Evolutionary conservation across 2,888 invertebrate species (phyloP).

Genomic region (Conistra vaccinii): DNA sequence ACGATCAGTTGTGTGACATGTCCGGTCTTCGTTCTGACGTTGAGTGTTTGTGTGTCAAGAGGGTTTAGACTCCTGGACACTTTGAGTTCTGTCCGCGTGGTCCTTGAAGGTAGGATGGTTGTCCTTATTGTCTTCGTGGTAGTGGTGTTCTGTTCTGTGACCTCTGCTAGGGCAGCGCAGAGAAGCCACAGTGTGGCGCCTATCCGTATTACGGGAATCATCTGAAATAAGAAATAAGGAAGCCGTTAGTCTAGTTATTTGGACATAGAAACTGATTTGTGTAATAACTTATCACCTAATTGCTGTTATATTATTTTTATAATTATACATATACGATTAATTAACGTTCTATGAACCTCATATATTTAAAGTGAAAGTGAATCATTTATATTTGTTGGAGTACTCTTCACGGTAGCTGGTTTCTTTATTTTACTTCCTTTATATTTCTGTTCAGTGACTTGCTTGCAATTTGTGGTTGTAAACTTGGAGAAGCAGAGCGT

Average conservation of each 20-base stretch:
- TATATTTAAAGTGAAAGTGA: constrained; percentile 66
- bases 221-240: constrained; percentile 80
- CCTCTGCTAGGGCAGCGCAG: constrained; percentile 77
- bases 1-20: constrained; percentile 94
- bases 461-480: constrained; percentile 48
- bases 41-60: constrained; percentile 94
- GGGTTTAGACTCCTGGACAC: constrained; percentile 95
- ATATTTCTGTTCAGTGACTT: constrained; percentile 39
- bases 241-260: constrained; percentile 42
- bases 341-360: constrained; percentile 55
- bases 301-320: constrained; percentile 47
- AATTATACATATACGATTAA: constrained; percentile 58
- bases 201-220: constrained; percentile 87
- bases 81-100: constrained; percentile 94
- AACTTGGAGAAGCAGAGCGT: constrained; percentile 40
- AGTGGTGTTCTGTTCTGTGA: constrained; percentile 83
- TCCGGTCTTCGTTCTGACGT: constrained; percentile 94
- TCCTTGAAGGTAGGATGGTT: constrained; percentile 89
- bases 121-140: constrained; percentile 85
- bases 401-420: constrained; percentile 57
- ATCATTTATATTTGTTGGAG: constrained; percentile 64
- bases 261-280: constrained; percentile 35
- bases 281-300: constrained; percentile 41
- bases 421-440: constrained; percentile 63
- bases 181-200: constrained; percentile 83